These are phyloP conservation scores for Caenorhabditis briggsae DNA, from an alignment of 1,140 invertebrate genomes.

Conservation along the genomic window DNA sequence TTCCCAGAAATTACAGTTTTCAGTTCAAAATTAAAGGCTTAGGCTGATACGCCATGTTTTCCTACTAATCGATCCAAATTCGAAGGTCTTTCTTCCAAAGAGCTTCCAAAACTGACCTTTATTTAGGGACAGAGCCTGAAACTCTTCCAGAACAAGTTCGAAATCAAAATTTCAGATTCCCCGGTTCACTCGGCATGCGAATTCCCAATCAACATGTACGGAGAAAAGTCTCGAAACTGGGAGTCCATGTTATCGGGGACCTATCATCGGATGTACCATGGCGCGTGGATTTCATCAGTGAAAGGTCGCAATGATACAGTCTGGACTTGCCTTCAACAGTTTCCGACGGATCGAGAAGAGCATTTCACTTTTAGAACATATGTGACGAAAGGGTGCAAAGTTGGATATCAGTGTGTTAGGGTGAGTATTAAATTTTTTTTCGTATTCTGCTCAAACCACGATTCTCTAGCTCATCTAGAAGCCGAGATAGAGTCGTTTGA, in stretches of 20 bases:
- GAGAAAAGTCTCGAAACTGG: conserved; percentile 18
- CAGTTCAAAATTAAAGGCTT: too few relatives aligned
- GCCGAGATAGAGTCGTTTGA: too few relatives aligned
- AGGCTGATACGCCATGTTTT: too few relatives aligned
- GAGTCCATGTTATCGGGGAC: background rate
- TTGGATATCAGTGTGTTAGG: conserved; percentile 59
- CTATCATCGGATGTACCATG: conserved; percentile 40
- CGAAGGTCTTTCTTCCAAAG: too few relatives aligned
- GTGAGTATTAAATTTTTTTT: background rate
- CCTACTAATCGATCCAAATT: too few relatives aligned
- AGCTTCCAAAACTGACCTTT: too few relatives aligned
- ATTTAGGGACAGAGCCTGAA: too few relatives aligned
- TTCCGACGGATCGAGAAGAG: background rate
- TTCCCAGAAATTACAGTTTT: too few relatives aligned
- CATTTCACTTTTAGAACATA: background rate
- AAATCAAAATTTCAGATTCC: conserved; percentile 6
- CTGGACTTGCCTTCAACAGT: conserved; percentile 47
- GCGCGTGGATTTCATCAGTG: conserved; percentile 53
- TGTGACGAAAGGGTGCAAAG: conserved; percentile 57
- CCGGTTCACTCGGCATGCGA: conserved; percentile 25
- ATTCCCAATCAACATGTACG: conserved; percentile 37
- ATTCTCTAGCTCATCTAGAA: too few relatives aligned
- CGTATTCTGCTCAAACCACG: background rate
- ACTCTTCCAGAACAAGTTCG: too few relatives aligned
- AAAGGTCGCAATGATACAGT: conserved; percentile 53